Percentiles rank a stretch among this genome's conserved stretches.
These are phyloP conservation scores for Pristionchus mayeri DNA, from an alignment of 2,888 invertebrate species.

Conservation along the genomic window DNA sequence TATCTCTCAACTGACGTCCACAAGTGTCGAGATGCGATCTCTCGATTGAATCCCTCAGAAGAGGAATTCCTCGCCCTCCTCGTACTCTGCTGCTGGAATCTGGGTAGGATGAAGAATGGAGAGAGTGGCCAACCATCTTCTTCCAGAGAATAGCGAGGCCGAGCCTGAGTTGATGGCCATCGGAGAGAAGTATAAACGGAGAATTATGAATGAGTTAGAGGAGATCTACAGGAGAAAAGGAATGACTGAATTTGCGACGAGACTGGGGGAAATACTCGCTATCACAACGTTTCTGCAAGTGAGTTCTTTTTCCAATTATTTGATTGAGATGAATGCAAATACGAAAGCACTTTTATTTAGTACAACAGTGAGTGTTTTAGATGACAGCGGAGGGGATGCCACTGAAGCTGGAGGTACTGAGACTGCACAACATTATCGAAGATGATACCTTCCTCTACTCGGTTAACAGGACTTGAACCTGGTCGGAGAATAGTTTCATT, in stretches of 20 bases:
- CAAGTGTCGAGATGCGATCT: constrained; percentile 2
- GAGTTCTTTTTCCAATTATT: background rate
- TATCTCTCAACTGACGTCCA: background rate
- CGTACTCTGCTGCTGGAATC: constrained; percentile 24
- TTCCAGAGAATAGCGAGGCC: background rate
- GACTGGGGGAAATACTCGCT: constrained; percentile 2
- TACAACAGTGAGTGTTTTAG: background rate
- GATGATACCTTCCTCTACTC: constrained; percentile 4
- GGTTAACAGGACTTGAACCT: background rate
- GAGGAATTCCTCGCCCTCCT: constrained; percentile 32
- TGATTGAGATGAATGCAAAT: background rate
- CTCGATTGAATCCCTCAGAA: constrained; percentile 5
- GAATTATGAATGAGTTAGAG: background rate
- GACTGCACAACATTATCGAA: background rate
- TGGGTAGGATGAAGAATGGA: no score
- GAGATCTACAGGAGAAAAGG: background rate
- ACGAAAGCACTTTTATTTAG: background rate
- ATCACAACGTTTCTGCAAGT: background rate
- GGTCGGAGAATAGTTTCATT: no score
- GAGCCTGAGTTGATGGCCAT: background rate
- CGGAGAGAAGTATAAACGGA: background rate
- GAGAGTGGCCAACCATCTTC: no score
- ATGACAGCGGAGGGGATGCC: background rate
- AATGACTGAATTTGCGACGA: background rate
- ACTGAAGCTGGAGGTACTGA: background rate